Percentiles rank a stretch among this genome's conserved stretches.
phyloP scores from a whole-genome alignment of 2,113 vertebrate species.

The Zosterops borbonicus region DNA sequence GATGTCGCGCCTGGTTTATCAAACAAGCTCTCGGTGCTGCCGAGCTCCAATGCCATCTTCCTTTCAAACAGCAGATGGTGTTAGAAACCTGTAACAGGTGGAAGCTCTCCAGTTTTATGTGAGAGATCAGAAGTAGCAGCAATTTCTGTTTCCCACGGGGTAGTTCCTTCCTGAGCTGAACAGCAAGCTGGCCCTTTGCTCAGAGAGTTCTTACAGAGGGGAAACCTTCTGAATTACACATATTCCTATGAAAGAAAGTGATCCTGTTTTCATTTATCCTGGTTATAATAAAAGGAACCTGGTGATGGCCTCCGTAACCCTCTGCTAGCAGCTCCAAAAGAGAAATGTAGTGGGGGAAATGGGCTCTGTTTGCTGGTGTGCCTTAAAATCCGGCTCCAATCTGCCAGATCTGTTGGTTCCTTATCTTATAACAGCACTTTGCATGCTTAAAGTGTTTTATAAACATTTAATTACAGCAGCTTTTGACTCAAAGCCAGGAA shows the following conservation, averaged over 20 bases:
- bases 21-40: neutral
- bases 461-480: conserved; percentile 51
- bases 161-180: conserved; percentile 39
- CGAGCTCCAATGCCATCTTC: conserved; percentile 50
- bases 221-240: neutral
- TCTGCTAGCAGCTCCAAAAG: neutral
- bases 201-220: neutral
- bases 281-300: neutral
- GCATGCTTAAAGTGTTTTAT: conserved; percentile 32
- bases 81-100: conserved; percentile 71
- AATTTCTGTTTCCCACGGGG: conserved; percentile 52
- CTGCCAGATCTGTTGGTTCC: neutral
- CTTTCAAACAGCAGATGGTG: conserved; percentile 76
- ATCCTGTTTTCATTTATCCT: neutral
- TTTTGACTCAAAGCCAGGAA: conserved; percentile 55
- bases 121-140: conserved; percentile 55
- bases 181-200: conserved; percentile 22
- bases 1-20: neutral
- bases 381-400: neutral
- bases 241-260: neutral
- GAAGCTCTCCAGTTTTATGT: conserved; percentile 40
- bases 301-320: neutral
- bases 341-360: conserved; percentile 2
- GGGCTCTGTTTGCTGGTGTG: neutral
- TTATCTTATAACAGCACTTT: conserved; percentile 1